These are phyloP conservation scores for Sylvia atricapilla DNA, from an alignment of 2,113 vertebrate species.

Conservation along the genomic window DNA sequence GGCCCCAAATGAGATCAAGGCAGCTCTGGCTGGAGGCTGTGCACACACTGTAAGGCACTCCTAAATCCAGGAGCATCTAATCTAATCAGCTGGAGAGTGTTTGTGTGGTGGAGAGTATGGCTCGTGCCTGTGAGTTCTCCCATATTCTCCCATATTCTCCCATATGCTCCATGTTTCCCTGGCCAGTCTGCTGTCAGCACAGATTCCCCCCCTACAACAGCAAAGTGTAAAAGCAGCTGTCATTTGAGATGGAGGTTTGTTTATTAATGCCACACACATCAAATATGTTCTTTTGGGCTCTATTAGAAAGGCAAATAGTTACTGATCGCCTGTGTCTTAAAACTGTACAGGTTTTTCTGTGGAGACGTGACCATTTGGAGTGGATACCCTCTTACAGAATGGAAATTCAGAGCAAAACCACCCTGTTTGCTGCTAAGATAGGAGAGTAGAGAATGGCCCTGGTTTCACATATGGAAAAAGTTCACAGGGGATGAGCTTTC, in stretches of 20 bases:
- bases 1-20: not conserved
- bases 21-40: not conserved
- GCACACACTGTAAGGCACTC: not conserved
- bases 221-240: not conserved
- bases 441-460: not conserved
- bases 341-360: not conserved
- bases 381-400: not conserved
- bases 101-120: not conserved
- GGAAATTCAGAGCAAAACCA: not conserved
- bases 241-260: not conserved
- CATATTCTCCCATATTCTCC: not conserved
- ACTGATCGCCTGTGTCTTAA: not conserved
- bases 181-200: not conserved
- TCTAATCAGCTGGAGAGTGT: not conserved
- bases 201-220: not conserved
- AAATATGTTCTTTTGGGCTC: not conserved
- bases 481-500: constrained; percentile 4
- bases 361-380: not conserved
- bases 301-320: not conserved
- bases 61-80: not conserved
- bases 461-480: not conserved
- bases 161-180: not conserved
- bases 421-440: not conserved
- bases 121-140: not conserved
- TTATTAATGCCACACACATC: not conserved